These are phyloP conservation scores for Shinisaurus crocodilurus DNA, from an alignment of 2,113 vertebrate species.

Conservation along the genomic window DNA sequence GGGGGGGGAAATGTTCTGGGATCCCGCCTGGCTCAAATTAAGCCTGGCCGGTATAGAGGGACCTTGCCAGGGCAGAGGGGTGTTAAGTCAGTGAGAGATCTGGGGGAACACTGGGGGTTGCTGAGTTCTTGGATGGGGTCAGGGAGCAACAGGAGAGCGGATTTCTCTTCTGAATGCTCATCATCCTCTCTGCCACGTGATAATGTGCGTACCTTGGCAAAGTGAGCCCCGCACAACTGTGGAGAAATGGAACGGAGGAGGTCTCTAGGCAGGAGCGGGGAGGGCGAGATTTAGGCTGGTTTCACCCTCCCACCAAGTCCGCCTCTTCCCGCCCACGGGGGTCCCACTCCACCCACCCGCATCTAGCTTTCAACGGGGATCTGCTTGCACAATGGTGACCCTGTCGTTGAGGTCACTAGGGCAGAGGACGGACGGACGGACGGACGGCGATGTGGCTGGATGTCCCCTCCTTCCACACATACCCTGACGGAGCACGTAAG, in stretches of 20 bases:
- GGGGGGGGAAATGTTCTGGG: background rate
- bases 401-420: conserved; percentile 26
- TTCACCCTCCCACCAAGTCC: background rate
- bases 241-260: background rate
- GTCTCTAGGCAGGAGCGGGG: background rate
- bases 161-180: conserved; percentile 38
- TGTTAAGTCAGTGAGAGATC: background rate
- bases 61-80: fast-evolving
- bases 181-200: background rate
- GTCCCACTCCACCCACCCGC: background rate
- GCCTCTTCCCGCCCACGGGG: background rate
- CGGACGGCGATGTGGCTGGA: background rate
- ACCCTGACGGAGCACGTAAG: background rate
- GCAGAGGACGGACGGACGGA: conserved; percentile 52
- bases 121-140: background rate
- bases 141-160: background rate
- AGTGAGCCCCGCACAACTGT: background rate
- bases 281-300: background rate
- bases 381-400: background rate
- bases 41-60: background rate
- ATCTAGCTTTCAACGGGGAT: background rate
- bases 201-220: background rate
- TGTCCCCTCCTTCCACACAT: background rate
- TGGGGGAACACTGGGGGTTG: fast-evolving
- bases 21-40: background rate